phyloP scores from a whole-genome alignment of 2,113 vertebrate species.

The rat (Rattus norvegicus) region GRCr8 NC_086034.1:87530501-87531000 shows the following conservation, averaged over 20 bases:
- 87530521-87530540: neutral
- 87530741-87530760: neutral
- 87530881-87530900: slow-evolving; percentile 7
- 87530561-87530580: slow-evolving; percentile 68
- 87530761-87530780: neutral
- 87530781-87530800: neutral
- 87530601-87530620: slow-evolving; percentile 77
- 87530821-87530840: neutral
- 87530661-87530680: slow-evolving; percentile 75
- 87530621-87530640: slow-evolving; percentile 65
- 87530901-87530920: neutral
- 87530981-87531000: neutral
- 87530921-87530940: neutral
- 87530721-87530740: neutral
- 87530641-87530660: slow-evolving; percentile 69
- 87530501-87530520: accelerated
- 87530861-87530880: slow-evolving; percentile 52
- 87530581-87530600: slow-evolving; percentile 66
- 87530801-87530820: neutral
- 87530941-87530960: neutral
- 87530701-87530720: slow-evolving; percentile 13
- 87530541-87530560: slow-evolving; percentile 34
- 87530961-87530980: neutral
- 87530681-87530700: neutral
- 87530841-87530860: neutral